Conservation (phyloP, 2,888 invertebrate genomes). For the Sphinx pinastri region DNA sequence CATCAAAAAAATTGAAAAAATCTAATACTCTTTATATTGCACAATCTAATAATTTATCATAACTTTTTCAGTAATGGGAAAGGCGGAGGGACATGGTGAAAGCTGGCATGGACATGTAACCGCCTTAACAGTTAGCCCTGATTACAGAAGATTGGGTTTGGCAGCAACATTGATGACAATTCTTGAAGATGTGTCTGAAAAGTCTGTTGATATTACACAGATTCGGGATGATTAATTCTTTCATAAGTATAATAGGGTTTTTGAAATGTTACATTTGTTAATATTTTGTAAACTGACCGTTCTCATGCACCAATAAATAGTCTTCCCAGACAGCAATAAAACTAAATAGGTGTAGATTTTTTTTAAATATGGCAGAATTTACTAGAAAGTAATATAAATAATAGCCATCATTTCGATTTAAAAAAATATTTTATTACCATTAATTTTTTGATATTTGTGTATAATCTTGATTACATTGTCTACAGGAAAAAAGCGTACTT, state of each 20-base stretch:
- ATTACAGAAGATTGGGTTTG: conserved; percentile 95
- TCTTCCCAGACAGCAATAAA: too few relatives aligned
- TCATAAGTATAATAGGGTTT: conserved; percentile 13
- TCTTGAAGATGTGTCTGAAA: conserved; percentile 98
- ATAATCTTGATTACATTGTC: conserved; percentile 42
- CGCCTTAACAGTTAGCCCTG: conserved; percentile 97
- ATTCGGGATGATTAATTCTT: background rate
- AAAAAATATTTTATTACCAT: too few relatives aligned
- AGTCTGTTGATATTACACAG: conserved; percentile 76
- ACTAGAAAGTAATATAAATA: too few relatives aligned
- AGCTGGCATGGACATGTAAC: conserved; percentile 99
- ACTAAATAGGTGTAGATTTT: too few relatives aligned
- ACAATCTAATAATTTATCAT: conserved; percentile 20
- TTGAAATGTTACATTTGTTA: background rate
- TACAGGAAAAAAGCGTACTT: conserved; percentile 97
- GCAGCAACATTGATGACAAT: conserved; percentile 97
- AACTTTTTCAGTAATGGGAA: conserved; percentile 95
- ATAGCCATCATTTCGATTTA: too few relatives aligned
- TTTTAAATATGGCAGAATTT: too few relatives aligned
- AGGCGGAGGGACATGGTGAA: conserved; percentile 97
- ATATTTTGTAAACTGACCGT: too few relatives aligned
- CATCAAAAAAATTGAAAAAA: too few relatives aligned
- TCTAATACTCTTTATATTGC: too few relatives aligned
- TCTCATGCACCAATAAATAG: too few relatives aligned
- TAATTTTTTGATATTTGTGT: background rate